Base-by-base conservation (phyloP, 2,888 invertebrate genomes). In the Stenolophus ochropezus region DNA sequence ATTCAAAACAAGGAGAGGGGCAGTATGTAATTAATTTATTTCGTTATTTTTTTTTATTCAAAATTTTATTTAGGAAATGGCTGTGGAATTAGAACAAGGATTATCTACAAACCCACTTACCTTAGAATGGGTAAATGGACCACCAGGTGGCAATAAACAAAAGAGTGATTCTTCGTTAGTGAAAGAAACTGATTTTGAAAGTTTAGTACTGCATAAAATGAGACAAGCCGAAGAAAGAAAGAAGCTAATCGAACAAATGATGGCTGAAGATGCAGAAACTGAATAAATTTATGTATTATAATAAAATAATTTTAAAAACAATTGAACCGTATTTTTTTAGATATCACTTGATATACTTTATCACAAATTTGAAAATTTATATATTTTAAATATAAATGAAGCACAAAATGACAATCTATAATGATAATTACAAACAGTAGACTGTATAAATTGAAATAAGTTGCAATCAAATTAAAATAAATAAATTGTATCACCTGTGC, bases 171-270 rank as follows among this genome's bases (percentile, higher is more conserved):
- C 86, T 79, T 88, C 90, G 82, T 87, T 92, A 33, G 89, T 92
- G 79, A 91, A 92, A 27, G 93, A 94, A 56, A 91, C 92, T 83
- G 96, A 97, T 88, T 97, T 94, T 90, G 97, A 97, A 89, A 94
- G 93, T 86, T 86, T 95, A 18, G 96, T 96, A 1, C 89, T 97
- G 84, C 93, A 93, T 83, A 95, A 94, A 89, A 90, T 97, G 90
- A 91, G 95, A 82, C 95, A 96, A 90, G 96, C 96, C 2, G 95
- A 97, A 86, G 97, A 97, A 89, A 91, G 96, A 76, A 96, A 96
- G 89, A 91, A 91, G 83, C 86, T 95, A 83, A 94, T 94, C 85
- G 93, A 93, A 85, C 91, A 94, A 90, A 93, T 95, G 91, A 88
- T 91, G 88, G 91, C 91, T 83, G 92, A 93, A 88, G 92, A 93